Evolutionary conservation across 30 jellyfish, hydroid and myxozoan species (phyloP).

Genomic region (Clytia hemisphaerica): DNA sequence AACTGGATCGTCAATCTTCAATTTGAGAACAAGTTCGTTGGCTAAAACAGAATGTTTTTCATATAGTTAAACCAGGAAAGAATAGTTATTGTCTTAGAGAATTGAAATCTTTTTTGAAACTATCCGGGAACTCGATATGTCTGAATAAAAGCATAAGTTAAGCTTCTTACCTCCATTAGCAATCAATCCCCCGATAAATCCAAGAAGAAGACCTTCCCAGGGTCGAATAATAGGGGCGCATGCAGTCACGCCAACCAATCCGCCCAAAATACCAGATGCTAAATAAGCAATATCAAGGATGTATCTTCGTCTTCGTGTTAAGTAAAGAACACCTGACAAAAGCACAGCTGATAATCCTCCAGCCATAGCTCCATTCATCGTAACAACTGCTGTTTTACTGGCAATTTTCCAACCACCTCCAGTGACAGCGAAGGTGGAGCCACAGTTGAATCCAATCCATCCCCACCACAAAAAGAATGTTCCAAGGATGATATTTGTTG

Average conservation of each 20-base stretch:
- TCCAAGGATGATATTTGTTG: constrained; percentile 35
- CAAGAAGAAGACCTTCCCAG: constrained; percentile 43
- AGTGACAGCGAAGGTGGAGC: constrained; percentile 25
- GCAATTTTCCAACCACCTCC: constrained; percentile 54
- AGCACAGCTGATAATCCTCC: constrained; percentile 40
- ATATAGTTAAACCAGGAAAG: not conserved
- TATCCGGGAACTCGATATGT: too few species aligned
- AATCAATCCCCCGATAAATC: constrained; percentile 40
- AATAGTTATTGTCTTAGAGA: not conserved
- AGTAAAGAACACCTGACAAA: not conserved
- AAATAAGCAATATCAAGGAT: constrained; percentile 22
- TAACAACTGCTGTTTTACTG: constrained; percentile 36
- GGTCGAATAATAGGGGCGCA: constrained; percentile 23
- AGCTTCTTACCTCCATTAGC: constrained; percentile 34
- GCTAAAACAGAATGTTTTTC: not conserved
- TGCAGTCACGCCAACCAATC: constrained; percentile 41
- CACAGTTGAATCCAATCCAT: constrained; percentile 37
- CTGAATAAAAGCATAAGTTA: not conserved
- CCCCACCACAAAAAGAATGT: constrained; percentile 40
- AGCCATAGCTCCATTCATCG: constrained; percentile 57
- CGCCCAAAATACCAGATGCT: constrained; percentile 33
- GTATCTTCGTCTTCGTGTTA: not conserved
- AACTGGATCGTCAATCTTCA: constrained; percentile 33
- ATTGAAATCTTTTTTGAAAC: too few species aligned
- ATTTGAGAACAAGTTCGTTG: not conserved